These are phyloP conservation scores for Labeo catla DNA, from an alignment of 2,113 vertebrate species.

Conservation along the genomic window DNA sequence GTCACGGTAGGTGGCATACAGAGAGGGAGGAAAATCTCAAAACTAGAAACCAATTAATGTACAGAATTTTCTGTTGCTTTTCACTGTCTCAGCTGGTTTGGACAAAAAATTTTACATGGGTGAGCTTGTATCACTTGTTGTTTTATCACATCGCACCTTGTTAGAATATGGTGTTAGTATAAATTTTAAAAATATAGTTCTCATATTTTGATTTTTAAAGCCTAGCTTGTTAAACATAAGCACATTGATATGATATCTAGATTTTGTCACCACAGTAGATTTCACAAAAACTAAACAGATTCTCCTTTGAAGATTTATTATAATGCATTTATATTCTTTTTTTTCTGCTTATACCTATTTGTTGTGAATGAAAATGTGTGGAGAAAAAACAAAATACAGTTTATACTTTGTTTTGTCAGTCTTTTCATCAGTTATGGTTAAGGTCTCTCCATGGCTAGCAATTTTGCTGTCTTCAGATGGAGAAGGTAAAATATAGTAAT, in stretches of 20 bases:
- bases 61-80: background rate
- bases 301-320: background rate
- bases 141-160: background rate
- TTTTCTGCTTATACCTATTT: background rate
- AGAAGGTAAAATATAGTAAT: background rate
- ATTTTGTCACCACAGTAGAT: background rate
- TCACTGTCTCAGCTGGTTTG: background rate
- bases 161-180: background rate
- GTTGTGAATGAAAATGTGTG: background rate
- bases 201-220: background rate
- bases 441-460: too few species aligned
- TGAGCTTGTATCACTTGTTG: background rate
- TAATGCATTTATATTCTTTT: background rate
- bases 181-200: background rate
- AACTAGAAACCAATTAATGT: background rate
- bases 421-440: too few species aligned
- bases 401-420: too few species aligned
- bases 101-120: background rate
- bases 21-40: background rate
- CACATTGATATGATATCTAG: background rate
- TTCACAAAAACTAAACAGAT: background rate
- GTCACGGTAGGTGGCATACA: background rate
- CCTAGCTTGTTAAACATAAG: background rate
- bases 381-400: too few species aligned
- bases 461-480: background rate